These are phyloP conservation scores for Cliona cf. orientalis DNA, from an alignment of 37 sponge, comb jelly and placozoan species.

Conservation along the genomic window DNA sequence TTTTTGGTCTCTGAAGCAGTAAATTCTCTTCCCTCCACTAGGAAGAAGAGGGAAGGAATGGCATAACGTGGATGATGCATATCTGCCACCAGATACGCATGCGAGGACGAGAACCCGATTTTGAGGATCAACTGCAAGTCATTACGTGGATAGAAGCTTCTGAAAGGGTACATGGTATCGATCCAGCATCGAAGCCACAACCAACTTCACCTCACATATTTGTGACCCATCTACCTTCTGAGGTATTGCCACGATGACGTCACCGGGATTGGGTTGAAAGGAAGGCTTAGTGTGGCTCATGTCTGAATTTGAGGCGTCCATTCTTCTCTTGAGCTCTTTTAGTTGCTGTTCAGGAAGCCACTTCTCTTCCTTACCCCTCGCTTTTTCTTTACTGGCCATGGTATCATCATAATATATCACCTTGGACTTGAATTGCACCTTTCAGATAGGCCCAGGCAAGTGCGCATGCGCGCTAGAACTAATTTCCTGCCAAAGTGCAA, in stretches of 20 bases:
- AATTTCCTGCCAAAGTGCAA: too few relatives aligned
- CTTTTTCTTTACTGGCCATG: too few relatives aligned
- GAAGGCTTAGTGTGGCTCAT: too few relatives aligned
- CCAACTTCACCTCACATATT: background rate
- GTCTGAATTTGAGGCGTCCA: too few relatives aligned
- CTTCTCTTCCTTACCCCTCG: too few relatives aligned
- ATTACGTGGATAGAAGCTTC: background rate
- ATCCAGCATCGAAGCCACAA: background rate
- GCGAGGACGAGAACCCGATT: background rate
- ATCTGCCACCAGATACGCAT: background rate
- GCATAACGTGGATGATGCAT: too few relatives aligned
- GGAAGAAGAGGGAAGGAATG: background rate
- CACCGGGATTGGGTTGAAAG: background rate
- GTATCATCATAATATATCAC: background rate
- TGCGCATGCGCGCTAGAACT: background rate
- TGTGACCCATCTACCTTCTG: background rate
- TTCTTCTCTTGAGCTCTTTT: too few relatives aligned
- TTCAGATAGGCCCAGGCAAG: background rate
- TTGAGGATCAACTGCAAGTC: background rate
- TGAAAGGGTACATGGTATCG: too few relatives aligned
- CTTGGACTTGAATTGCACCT: background rate
- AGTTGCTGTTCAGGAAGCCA: too few relatives aligned
- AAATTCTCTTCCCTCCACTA: background rate
- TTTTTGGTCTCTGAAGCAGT: background rate
- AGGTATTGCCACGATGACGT: background rate